Conservation (phyloP, 2,888 invertebrate species). For the Polydesmus complanatus region DNA sequence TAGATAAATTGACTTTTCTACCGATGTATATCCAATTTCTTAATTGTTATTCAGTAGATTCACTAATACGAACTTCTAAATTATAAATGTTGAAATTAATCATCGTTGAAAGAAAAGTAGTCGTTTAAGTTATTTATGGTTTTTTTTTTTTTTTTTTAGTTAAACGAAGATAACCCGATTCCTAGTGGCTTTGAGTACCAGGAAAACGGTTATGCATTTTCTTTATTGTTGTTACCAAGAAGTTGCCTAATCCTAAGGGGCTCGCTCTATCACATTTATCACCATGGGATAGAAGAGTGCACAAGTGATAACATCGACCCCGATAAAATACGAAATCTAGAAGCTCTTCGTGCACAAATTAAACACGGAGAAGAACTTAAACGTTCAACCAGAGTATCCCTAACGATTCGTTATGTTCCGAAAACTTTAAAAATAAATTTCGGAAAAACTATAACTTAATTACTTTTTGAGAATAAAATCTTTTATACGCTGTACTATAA, state of each 20-base stretch:
- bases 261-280: slow-evolving; percentile 62
- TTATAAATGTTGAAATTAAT: too few relatives aligned
- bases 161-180: too few relatives aligned
- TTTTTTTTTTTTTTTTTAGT: too few relatives aligned
- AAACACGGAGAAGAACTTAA: slow-evolving; percentile 40
- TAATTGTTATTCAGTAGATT: too few relatives aligned
- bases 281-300: slow-evolving; percentile 72
- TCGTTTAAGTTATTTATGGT: too few relatives aligned
- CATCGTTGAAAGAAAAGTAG: too few relatives aligned
- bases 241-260: slow-evolving; percentile 76
- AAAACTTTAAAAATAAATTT: slow-evolving; percentile 34
- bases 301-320: slow-evolving; percentile 43
- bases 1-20: too few relatives aligned
- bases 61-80: too few relatives aligned
- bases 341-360: background rate
- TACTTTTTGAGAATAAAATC: too few relatives aligned
- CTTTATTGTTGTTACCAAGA: slow-evolving; percentile 67
- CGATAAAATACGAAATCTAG: slow-evolving; percentile 18
- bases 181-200: slow-evolving; percentile 2
- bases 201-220: slow-evolving; percentile 40
- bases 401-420: slow-evolving; percentile 87
- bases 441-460: too few relatives aligned
- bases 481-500: too few relatives aligned
- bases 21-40: too few relatives aligned
- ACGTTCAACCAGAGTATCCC: slow-evolving; percentile 61